Evolutionary conservation across 2,113 vertebrate species (phyloP).

Genomic region (Telmatochromis bifrenatus): DNA sequence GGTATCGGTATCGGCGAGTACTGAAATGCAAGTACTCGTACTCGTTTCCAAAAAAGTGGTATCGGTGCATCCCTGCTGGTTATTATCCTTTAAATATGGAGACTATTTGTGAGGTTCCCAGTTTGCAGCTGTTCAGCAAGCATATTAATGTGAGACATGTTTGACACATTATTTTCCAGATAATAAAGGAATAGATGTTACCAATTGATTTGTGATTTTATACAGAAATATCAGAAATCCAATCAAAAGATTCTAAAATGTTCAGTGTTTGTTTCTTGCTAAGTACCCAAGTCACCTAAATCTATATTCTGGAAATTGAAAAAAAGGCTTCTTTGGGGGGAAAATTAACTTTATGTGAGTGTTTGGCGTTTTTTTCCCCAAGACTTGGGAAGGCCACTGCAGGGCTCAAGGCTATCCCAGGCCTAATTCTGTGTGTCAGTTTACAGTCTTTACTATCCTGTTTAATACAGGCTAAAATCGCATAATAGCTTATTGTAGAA

Average conservation of each 20-base stretch:
- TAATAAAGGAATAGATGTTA: background rate
- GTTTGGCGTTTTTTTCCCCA: fast-evolving
- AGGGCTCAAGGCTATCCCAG: background rate
- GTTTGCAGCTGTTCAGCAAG: background rate
- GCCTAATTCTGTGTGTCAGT: background rate
- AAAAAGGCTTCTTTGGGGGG: fast-evolving
- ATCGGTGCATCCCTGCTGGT: fast-evolving
- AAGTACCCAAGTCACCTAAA: background rate
- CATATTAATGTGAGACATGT: background rate
- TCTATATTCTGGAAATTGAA: background rate
- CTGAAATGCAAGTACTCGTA: no score
- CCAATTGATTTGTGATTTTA: background rate
- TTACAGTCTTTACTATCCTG: background rate
- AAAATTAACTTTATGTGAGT: background rate
- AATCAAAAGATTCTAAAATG: background rate
- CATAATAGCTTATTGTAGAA: background rate
- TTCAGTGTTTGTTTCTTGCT: background rate
- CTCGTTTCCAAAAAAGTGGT: no score
- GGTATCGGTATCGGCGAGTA: no score
- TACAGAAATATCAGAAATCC: background rate
- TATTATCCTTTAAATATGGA: background rate
- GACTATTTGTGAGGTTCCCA: background rate
- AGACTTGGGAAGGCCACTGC: background rate
- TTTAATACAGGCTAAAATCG: background rate
- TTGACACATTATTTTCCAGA: fast-evolving